Evolutionary conservation across 2,113 vertebrate genomes (phyloP).

Genomic region (Arizona elegans): DNA sequence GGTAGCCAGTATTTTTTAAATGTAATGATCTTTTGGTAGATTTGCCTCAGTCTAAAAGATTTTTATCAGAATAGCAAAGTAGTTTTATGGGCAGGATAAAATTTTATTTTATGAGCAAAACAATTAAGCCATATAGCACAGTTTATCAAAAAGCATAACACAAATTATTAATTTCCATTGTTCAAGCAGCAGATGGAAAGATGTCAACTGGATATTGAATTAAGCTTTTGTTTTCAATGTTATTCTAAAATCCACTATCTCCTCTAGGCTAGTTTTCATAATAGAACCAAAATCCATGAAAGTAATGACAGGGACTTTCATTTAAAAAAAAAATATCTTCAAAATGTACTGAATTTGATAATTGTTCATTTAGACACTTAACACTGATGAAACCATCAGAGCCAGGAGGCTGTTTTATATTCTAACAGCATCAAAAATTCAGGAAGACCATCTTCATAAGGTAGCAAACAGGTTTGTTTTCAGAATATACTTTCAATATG

Average conservation of each 20-base stretch:
- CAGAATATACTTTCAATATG: not conserved
- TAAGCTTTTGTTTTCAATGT: slow-evolving; percentile 40
- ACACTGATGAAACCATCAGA: not conserved
- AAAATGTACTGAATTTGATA: not conserved
- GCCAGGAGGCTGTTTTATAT: not conserved
- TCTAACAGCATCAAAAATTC: not conserved
- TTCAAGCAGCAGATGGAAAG: slow-evolving; percentile 32
- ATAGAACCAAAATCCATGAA: not conserved
- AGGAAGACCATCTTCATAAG: not conserved
- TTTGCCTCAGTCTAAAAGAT: not conserved
- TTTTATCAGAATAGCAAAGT: not conserved
- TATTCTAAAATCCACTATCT: not conserved
- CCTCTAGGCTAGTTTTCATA: not conserved
- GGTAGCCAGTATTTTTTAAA: not conserved
- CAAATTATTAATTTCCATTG: not conserved
- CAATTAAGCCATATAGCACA: slow-evolving; percentile 2
- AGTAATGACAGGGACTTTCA: not conserved
- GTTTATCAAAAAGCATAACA: slow-evolving; percentile 39
- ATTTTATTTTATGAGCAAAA: not conserved
- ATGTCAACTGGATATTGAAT: slow-evolving; percentile 26
- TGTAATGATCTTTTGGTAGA: not conserved
- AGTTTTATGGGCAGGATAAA: not conserved
- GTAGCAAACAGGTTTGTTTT: not conserved
- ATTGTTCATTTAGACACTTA: not conserved
- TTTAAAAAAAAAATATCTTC: not conserved